phyloP scores from a whole-genome alignment of 2,113 vertebrate genomes.

The Microcebus lehilahytsara region DNA sequence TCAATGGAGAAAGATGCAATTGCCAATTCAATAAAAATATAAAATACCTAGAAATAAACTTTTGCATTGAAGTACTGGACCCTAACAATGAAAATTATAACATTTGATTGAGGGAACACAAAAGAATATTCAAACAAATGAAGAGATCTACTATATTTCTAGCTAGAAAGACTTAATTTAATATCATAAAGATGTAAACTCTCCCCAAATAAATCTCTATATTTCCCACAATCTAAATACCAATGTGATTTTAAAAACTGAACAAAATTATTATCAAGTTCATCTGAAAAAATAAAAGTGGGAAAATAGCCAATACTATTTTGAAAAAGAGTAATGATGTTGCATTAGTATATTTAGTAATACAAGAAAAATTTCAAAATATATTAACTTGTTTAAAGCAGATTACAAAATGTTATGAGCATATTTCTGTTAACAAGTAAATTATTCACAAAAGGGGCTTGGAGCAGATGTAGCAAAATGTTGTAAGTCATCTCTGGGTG shows the following conservation, averaged over 20 bases:
- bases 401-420: not conserved
- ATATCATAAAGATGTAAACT: not conserved
- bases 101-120: not conserved
- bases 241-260: not conserved
- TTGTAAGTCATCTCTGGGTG: not conserved
- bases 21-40: not conserved
- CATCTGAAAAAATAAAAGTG: not conserved
- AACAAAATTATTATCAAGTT: slow-evolving; percentile 39
- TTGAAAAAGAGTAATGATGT: slow-evolving; percentile 34
- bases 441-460: not conserved
- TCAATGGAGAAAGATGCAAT: not conserved
- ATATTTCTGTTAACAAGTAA: slow-evolving; percentile 6
- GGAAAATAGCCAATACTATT: not conserved
- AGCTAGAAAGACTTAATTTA: not conserved
- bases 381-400: not conserved
- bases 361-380: slow-evolving; percentile 43
- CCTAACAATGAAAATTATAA: not conserved
- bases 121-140: not conserved
- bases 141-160: not conserved
- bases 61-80: slow-evolving; percentile 1
- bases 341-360: not conserved
- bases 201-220: not conserved
- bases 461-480: not conserved
- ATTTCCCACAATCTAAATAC: slow-evolving; percentile 18
- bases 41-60: not conserved